These are phyloP conservation scores for Salvelinus fontinalis DNA, from an alignment of 2,113 vertebrate species.

Conservation along the genomic window DNA sequence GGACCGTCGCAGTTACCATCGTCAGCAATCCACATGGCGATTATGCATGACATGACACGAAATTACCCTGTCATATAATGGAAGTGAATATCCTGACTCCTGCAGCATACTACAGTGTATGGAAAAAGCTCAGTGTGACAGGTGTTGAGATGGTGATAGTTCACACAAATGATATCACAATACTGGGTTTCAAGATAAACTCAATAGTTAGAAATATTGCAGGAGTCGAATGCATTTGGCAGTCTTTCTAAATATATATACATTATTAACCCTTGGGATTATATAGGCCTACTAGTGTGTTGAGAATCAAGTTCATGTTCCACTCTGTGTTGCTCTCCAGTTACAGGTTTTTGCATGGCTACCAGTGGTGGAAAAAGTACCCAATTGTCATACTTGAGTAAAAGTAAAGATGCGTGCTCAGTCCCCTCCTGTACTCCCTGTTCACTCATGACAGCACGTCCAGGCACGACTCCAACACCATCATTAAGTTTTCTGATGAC, in stretches of 20 bases:
- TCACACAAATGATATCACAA: neutral
- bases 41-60: neutral
- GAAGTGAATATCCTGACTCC: neutral
- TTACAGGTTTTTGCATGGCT: neutral
- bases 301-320: neutral
- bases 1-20: constrained; percentile 38
- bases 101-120: neutral
- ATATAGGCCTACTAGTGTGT: neutral
- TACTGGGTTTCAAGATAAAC: too few species aligned
- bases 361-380: neutral
- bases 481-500: too few species aligned
- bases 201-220: too few species aligned
- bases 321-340: neutral
- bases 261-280: neutral
- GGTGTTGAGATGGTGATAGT: too few species aligned
- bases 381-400: too few species aligned
- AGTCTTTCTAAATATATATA: too few species aligned
- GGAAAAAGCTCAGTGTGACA: neutral
- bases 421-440: too few species aligned
- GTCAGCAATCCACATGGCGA: neutral
- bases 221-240: too few species aligned
- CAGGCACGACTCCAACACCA: too few species aligned
- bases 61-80: constrained; percentile 45
- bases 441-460: too few species aligned
- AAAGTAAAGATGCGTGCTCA: too few species aligned